Base-by-base conservation (phyloP, 2,888 invertebrate genomes). In the Pachymerium ferrugineum region DNA sequence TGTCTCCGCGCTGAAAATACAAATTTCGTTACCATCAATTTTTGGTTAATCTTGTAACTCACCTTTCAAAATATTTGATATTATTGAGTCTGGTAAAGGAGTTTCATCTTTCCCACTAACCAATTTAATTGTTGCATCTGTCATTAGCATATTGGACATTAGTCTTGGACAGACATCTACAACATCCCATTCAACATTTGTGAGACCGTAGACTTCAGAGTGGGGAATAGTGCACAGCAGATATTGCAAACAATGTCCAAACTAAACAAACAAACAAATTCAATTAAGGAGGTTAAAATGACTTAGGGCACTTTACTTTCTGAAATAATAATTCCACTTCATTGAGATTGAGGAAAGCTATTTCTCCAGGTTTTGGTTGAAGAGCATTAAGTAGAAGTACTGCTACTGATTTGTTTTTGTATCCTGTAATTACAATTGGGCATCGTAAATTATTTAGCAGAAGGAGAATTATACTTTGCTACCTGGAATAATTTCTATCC, bases 141-240 rank as follows among this genome's bases (percentile, higher is more conserved):
- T 89, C 77, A 88, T 89, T 6, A 93, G 83, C 89, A 93, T 94
- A 80, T 90, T 89, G 0, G 87, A 86, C 87, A 97, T 87, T 73
- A 97, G 91, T 78, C 92, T 87, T 0, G 92, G 90, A 76, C 91
- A 89, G 0, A 94, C 88, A 80, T 91, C 90, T 0, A 92, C 89
- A 0, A 93, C 92, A 83, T 98, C 98, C 94, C 94, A 95, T 84
- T 97, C 97, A 0, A 97, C 87, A 81, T 92, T 93, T 0, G 90
- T 89, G 25, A 91, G 83, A 0, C 96, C 96, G 1, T 94, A 88
- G 0, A 94, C 87, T 81, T 95, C 94, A 73, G 74, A 78, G 82
- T 92, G 93, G 16, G 90, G 89, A 0, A 90, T 89, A 79, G 87
- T 89, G 0, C 94, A 92, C 33, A 97, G 84, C 76, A 97, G 83